A percentile compares a stretch with the other conserved stretches of the same genome.
Evolutionary conservation across 2,113 vertebrate species (phyloP).

Genomic region (Amblyornis subalaris): DNA sequence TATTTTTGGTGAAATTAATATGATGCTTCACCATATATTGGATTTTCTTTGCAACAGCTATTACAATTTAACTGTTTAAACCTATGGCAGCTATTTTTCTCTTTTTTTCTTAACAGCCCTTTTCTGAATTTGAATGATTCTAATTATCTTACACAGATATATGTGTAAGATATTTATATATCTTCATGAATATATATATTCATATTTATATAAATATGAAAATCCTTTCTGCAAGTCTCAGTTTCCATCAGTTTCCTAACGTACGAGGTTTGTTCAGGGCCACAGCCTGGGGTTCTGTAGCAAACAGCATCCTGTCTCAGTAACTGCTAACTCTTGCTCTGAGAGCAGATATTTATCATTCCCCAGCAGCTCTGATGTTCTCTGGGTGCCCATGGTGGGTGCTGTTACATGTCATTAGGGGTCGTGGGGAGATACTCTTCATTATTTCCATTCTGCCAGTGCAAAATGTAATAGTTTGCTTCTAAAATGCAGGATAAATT

Average conservation of each 20-base stretch:
- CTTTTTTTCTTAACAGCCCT: accelerated
- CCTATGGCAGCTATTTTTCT: not conserved
- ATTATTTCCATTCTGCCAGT: not conserved
- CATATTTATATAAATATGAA: not conserved
- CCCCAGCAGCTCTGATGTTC: not conserved
- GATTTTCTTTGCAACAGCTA: not conserved
- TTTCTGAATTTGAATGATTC: not conserved
- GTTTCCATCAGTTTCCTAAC: not conserved
- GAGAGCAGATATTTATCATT: not conserved
- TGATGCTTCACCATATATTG: not conserved
- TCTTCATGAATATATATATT: no score
- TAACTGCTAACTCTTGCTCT: not conserved
- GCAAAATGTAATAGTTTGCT: not conserved
- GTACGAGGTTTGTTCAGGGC: not conserved
- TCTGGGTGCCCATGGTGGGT: not conserved
- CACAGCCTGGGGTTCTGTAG: not conserved
- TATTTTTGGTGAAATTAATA: not conserved
- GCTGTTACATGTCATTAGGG: not conserved
- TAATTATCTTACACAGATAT: not conserved
- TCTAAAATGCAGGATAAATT: not conserved
- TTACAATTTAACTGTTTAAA: not conserved
- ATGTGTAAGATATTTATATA: no score
- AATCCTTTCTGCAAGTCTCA: not conserved
- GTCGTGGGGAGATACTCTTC: not conserved
- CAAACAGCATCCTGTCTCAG: not conserved